Evolutionary conservation across 2,888 invertebrate genomes (phyloP).

Genomic region (Thecocarcelia acutangulata): DNA sequence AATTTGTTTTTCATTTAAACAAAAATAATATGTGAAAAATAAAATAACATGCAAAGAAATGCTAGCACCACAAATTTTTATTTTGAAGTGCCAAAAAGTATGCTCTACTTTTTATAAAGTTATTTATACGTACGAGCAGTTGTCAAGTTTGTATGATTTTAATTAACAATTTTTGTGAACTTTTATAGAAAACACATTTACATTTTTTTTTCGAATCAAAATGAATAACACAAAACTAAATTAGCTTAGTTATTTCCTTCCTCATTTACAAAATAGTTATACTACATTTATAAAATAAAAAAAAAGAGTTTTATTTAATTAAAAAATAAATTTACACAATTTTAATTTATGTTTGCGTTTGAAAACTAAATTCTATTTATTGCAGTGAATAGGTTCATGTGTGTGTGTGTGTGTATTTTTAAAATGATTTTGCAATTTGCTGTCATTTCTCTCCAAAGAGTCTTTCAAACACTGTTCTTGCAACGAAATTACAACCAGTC

Average conservation of each 20-base stretch:
- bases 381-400: background rate
- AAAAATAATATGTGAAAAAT: conserved; percentile 13
- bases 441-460: conserved; percentile 10
- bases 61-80: background rate
- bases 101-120: conserved; percentile 5
- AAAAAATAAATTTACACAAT: conserved; percentile 49
- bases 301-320: conserved; percentile 40
- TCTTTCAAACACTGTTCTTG: background rate
- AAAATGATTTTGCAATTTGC: conserved; percentile 42
- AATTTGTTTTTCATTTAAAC: conserved; percentile 17
- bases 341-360: conserved; percentile 15
- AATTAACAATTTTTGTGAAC: conserved; percentile 10
- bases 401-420: background rate
- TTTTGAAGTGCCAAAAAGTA: conserved; percentile 28
- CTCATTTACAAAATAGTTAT: conserved; percentile 26
- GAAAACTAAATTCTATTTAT: conserved; percentile 40
- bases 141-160: conserved; percentile 10
- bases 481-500: conserved; percentile 16
- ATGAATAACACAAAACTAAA: conserved; percentile 7
- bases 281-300: no score
- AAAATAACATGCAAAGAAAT: background rate
- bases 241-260: conserved; percentile 42
- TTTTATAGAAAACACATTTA: background rate
- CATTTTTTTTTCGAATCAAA: background rate
- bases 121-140: conserved; percentile 2